phyloP scores from a whole-genome alignment of 2,888 invertebrate species.

The Drosophila borealis region DNA sequence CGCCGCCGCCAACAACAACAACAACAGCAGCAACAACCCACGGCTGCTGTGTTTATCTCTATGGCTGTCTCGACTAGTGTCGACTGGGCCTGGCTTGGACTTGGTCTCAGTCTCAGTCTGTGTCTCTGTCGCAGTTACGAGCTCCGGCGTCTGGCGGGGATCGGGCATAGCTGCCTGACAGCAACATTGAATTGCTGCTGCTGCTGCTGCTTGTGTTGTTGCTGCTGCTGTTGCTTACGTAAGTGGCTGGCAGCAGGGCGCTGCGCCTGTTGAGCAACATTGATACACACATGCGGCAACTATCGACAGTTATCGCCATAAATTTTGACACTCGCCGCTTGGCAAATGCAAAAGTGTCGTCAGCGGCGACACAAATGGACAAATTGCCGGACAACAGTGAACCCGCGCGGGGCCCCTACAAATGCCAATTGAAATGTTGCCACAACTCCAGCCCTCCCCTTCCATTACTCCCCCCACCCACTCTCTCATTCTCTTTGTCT shows the following conservation, averaged over 20 bases:
- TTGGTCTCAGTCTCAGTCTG: conserved; percentile 17
- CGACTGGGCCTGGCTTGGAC: conserved; percentile 52
- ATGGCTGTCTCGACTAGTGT: conserved; percentile 61
- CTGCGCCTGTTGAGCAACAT: conserved; percentile 72
- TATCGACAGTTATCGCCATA: conserved; percentile 81
- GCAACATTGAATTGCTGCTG: conserved; percentile 68
- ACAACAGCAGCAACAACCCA: conserved; percentile 54
- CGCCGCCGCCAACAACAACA: conserved; percentile 29
- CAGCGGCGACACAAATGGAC: conserved; percentile 68
- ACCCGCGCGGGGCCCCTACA: background rate
- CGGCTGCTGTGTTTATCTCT: conserved; percentile 72
- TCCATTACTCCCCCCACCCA: background rate
- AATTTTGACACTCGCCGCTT: conserved; percentile 77
- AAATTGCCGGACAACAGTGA: conserved; percentile 55
- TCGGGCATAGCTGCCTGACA: conserved; percentile 54
- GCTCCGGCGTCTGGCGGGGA: conserved; percentile 40
- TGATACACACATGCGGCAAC: conserved; percentile 66
- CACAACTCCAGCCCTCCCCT: background rate
- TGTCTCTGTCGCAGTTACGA: conserved; percentile 20
- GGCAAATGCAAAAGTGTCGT: conserved; percentile 76
- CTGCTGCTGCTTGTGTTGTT: conserved; percentile 31
- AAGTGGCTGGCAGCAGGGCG: conserved; percentile 64
- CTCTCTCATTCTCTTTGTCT: background rate
- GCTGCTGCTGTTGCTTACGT: conserved; percentile 55
- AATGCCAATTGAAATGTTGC: conserved; percentile 59